Base-by-base conservation (phyloP, 2,797 vertebrate species). In the Vireo griseus region DNA sequence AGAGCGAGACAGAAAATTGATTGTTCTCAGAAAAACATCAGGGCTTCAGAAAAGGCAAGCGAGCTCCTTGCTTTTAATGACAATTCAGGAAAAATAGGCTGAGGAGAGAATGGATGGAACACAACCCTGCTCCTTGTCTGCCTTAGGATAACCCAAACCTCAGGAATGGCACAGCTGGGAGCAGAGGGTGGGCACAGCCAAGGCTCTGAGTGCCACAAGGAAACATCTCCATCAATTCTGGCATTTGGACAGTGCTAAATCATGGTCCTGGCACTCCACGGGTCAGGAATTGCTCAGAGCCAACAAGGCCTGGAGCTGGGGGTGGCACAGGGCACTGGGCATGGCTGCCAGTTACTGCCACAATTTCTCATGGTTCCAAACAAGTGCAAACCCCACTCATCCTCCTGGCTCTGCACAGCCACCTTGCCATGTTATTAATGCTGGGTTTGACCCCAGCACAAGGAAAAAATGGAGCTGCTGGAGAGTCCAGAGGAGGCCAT, bases 21-120 rank as follows among this genome's bases (percentile, higher is more conserved):
- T 55, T 68, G 62, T 58, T 82, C 89, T 75, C 81, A 88, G 80
- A 25, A 90, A 90, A 94, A 77, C 83, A 87, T 33, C 4, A 65
- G 25, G 29, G 12, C 39, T 76, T 45, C 73, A 84, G 31, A 22
- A 84, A 87, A 85, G 77, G 66, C 63, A 76, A 48, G 1, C 2
- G 25, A 63, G 51, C 59, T 82, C 82, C 71, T 69, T 19, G 44
- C 51, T 66, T 85, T 66, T 63, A 35, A 59, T 31, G 74, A 29
- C 35, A 81, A 78, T 5, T 61, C 47, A 58, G 80, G 51, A 65
- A 29, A 68, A 90, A 57, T 0, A 1, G 39, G 31, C 31, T 13
- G 35, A 51, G 57, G 48, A 52, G 62, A n/a, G 16, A 58, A 67
- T 4, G 3, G 45, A 50, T 10, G 79, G 57, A 29, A 17, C 24